These are phyloP conservation scores for Ditylenchus dipsaci DNA, from an alignment of 1,140 invertebrate genomes.

Conservation along the genomic window DNA sequence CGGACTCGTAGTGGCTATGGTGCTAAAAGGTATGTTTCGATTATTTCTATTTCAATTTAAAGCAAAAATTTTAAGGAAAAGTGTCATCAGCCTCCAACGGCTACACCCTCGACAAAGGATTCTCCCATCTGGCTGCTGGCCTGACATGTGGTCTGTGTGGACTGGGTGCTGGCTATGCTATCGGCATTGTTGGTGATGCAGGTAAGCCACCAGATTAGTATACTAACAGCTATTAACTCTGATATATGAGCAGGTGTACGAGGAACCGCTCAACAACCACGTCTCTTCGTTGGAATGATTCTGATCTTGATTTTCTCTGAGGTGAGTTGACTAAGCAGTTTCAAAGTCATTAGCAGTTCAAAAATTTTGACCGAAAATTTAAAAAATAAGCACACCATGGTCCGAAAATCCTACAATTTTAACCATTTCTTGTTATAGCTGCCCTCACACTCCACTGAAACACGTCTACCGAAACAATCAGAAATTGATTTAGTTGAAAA, in stretches of 20 bases:
- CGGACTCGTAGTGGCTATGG: constrained; percentile 56
- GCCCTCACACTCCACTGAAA: no score
- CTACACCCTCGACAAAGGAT: constrained; percentile 77
- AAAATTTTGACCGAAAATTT: constrained; percentile 5
- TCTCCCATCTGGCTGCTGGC: constrained; percentile 92
- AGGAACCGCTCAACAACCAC: constrained; percentile 87
- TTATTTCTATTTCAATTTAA: no score
- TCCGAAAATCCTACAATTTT: neutral
- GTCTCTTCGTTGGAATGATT: constrained; percentile 99
- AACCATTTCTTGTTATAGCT: neutral
- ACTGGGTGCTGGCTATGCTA: constrained; percentile 57
- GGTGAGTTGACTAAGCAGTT: constrained; percentile 63
- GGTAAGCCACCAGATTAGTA: no score
- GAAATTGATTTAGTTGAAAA: no score
- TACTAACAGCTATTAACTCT: no score
- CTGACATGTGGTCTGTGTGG: constrained; percentile 93
- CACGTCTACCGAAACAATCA: no score
- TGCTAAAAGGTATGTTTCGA: constrained; percentile 41
- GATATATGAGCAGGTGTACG: neutral
- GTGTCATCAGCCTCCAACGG: constrained; percentile 45
- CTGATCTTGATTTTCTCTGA: constrained; percentile 99
- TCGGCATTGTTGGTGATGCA: constrained; percentile 57
- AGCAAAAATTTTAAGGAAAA: constrained; percentile 17
- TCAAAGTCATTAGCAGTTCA: constrained; percentile 17
- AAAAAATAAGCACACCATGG: neutral